Evolutionary conservation across 2,888 invertebrate genomes (phyloP).

Genomic region (Pherbina coryleti): DNA sequence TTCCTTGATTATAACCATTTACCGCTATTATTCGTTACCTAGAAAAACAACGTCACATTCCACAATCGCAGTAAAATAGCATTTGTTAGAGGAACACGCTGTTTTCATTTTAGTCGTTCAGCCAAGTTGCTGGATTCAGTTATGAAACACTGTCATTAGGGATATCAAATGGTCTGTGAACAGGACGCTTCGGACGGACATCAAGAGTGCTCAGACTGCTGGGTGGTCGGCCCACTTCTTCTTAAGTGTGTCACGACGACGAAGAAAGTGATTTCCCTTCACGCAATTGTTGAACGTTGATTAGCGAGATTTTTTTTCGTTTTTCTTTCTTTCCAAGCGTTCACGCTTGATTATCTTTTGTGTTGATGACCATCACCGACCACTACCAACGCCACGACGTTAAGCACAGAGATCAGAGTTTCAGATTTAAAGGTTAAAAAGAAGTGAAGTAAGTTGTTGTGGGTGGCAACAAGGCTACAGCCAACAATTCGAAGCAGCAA

Average conservation of each 20-base stretch:
- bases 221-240: background rate
- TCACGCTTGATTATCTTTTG: conserved; percentile 7
- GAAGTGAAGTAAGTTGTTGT: background rate
- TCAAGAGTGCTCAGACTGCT: background rate
- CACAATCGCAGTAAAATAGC: background rate
- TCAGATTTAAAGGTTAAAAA: background rate
- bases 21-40: background rate
- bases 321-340: background rate
- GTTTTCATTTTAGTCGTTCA: background rate
- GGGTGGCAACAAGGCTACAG: too few relatives aligned
- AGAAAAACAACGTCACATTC: background rate
- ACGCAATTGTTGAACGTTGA: background rate
- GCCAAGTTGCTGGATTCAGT: background rate
- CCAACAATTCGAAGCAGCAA: too few relatives aligned
- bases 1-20: too few relatives aligned
- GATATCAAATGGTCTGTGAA: conserved; percentile 19
- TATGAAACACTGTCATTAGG: conserved; percentile 20
- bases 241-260: background rate
- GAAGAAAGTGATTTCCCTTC: background rate
- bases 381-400: background rate
- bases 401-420: background rate
- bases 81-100: background rate
- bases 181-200: background rate
- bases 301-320: background rate
- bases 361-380: background rate